phyloP scores from a whole-genome alignment of 2,113 vertebrate genomes.

The Chaenogobius annularis region DNA sequence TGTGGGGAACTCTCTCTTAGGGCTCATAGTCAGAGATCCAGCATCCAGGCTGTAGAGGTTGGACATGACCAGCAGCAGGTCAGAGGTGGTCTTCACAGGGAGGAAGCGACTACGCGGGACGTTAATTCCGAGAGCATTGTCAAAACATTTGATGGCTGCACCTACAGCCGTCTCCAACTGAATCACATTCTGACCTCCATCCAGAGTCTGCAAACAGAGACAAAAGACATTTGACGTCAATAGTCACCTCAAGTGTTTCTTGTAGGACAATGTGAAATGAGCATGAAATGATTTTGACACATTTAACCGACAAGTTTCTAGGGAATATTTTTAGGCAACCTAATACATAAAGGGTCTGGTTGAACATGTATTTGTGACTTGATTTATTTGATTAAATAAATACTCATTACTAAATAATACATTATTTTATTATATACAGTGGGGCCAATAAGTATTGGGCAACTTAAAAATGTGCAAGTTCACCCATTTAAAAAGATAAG shows the following conservation, averaged over 20 bases:
- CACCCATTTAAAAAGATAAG: too few relatives aligned
- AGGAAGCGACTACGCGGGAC: conserved; percentile 97
- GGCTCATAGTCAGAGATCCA: conserved; percentile 95
- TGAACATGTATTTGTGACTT: neutral
- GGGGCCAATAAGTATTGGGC: too few relatives aligned
- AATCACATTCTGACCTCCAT: conserved; percentile 95
- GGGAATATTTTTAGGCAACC: neutral
- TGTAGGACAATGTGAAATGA: neutral
- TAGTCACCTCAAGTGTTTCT: neutral
- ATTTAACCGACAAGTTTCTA: too few relatives aligned
- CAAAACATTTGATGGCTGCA: conserved; percentile 96
- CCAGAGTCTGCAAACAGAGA: conserved; percentile 82
- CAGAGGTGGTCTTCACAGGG: conserved; percentile 96
- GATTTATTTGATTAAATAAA: neutral
- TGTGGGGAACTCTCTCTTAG: conserved; percentile 93
- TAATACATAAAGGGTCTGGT: neutral
- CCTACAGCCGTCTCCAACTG: conserved; percentile 98
- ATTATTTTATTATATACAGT: too few relatives aligned
- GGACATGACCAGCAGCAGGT: conserved; percentile 98
- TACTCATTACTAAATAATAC: neutral
- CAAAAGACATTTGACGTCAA: neutral
- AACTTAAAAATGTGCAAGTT: too few relatives aligned
- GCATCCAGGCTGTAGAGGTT: conserved; percentile 97
- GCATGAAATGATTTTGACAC: too few relatives aligned
- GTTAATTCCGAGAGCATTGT: conserved; percentile 95